Percentiles rank a stretch among this genome's conserved stretches.
Conservation (phyloP, 2,888 invertebrate genomes). For the Dendrolimus pini region DNA sequence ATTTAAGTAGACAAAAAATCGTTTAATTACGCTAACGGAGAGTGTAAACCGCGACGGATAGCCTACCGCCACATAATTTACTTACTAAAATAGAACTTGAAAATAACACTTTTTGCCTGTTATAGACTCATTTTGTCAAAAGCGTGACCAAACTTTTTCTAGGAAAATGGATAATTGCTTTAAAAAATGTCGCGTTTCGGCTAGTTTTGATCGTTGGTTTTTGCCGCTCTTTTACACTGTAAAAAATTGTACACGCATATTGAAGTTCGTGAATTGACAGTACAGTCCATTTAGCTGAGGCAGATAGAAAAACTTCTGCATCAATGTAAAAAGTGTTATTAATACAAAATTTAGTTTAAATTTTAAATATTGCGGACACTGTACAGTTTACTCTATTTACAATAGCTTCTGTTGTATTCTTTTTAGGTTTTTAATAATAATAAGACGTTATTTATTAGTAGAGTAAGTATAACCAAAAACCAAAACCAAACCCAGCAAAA, state of each 20-base stretch:
- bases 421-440: too few relatives aligned
- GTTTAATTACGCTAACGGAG: background rate
- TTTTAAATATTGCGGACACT: too few relatives aligned
- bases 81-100: background rate
- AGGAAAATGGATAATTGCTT: background rate
- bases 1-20: background rate
- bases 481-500: too few relatives aligned
- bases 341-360: too few relatives aligned
- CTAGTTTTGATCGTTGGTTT: background rate
- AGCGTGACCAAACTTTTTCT: background rate
- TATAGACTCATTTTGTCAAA: background rate
- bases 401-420: too few relatives aligned
- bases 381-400: too few relatives aligned
- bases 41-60: background rate
- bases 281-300: background rate
- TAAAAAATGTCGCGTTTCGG: background rate
- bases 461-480: too few relatives aligned
- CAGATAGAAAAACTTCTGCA: too few relatives aligned
- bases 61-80: background rate
- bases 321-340: too few relatives aligned
- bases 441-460: too few relatives aligned
- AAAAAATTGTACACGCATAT: conserved; percentile 1
- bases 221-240: background rate
- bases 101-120: background rate
- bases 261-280: background rate